Evolutionary conservation across 2,113 vertebrate species (phyloP).

Genomic region (Onychostoma macrolepis): DNA sequence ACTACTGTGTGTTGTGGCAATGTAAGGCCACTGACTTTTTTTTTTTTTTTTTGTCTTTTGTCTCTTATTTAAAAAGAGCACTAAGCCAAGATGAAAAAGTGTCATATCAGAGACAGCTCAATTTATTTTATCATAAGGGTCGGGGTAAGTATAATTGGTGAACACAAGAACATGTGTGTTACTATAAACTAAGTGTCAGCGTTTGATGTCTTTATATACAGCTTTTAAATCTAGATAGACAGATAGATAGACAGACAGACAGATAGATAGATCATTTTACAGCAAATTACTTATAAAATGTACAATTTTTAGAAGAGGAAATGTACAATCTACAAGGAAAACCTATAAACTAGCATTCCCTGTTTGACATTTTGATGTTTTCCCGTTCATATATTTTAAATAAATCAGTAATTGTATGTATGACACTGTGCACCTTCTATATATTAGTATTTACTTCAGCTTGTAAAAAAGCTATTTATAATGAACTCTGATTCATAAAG

Average conservation of each 20-base stretch:
- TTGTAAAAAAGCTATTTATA: neutral
- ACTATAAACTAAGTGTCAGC: neutral
- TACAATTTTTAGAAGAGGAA: too few species aligned
- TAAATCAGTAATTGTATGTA: too few species aligned
- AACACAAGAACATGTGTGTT: neutral
- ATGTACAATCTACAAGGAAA: too few species aligned
- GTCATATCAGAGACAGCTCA: slow-evolving; percentile 60
- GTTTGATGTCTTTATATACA: slow-evolving; percentile 5
- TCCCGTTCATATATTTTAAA: too few species aligned
- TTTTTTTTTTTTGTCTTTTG: slow-evolving; percentile 56
- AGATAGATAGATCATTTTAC: neutral
- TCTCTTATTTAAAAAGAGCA: slow-evolving; percentile 69
- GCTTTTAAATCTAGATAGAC: neutral
- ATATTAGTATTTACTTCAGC: neutral
- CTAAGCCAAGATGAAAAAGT: slow-evolving; percentile 63
- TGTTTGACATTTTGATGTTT: too few species aligned
- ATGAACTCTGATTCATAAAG: neutral
- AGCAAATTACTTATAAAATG: too few species aligned
- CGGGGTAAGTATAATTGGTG: slow-evolving; percentile 11
- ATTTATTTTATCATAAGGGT: neutral
- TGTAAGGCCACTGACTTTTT: slow-evolving; percentile 78
- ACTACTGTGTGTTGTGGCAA: slow-evolving; percentile 82
- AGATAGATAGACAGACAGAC: neutral
- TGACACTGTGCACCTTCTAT: too few species aligned
- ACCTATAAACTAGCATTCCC: too few species aligned